phyloP scores from a whole-genome alignment of 2,113 vertebrate genomes.

The Odobenus rosmarus region DNA sequence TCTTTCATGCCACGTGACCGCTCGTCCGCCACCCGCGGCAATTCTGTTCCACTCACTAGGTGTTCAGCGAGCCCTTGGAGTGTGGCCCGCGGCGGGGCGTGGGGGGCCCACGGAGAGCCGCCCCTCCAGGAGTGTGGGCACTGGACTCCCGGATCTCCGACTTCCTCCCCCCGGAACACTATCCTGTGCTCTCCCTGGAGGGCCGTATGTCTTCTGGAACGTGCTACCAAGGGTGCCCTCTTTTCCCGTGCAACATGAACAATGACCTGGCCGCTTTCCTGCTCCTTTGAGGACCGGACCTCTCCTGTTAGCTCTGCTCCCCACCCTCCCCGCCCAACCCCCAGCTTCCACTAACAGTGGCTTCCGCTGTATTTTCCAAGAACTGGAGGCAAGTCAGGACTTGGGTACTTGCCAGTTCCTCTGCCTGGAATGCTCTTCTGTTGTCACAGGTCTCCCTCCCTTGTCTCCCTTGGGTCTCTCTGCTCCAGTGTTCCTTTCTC shows the following conservation, averaged over 20 bases:
- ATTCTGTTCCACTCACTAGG: neutral
- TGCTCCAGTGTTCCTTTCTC: neutral
- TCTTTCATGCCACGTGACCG: neutral
- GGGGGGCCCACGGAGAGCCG: rapidly evolving
- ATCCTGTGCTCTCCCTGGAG: neutral
- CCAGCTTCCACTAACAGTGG: neutral
- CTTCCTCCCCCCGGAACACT: neutral
- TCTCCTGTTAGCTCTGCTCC: no score
- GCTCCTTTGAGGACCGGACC: neutral
- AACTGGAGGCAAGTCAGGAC: neutral
- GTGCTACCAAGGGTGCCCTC: neutral
- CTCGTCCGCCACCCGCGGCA: neutral
- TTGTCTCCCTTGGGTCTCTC: neutral
- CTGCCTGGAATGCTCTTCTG: neutral
- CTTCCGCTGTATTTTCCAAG: neutral
- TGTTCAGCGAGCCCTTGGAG: neutral
- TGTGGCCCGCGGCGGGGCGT: neutral
- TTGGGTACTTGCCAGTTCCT: neutral
- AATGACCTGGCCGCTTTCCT: neutral
- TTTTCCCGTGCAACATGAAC: neutral
- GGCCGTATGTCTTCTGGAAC: rapidly evolving
- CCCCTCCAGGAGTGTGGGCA: neutral
- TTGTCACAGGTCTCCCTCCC: neutral
- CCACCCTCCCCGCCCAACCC: rapidly evolving
- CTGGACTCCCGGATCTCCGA: neutral